Conservation (phyloP, 2,888 invertebrate genomes). For the Diarsia brunnea region DNA sequence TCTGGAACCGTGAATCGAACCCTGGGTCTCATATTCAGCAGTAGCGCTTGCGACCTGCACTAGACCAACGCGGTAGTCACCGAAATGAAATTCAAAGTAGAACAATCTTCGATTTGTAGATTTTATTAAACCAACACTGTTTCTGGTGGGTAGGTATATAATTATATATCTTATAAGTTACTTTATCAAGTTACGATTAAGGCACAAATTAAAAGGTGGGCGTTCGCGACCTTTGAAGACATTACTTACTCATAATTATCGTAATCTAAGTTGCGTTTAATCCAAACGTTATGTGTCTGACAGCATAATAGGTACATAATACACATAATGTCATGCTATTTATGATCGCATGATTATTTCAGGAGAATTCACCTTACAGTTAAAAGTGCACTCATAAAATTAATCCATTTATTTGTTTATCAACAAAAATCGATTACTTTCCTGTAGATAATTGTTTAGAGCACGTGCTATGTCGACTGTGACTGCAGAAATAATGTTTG, state of each 20-base stretch:
- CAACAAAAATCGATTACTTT: slow-evolving; percentile 15
- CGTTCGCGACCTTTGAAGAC: neutral
- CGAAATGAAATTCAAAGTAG: too few relatives aligned
- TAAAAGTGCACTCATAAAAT: slow-evolving; percentile 41
- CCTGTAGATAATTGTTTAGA: slow-evolving; percentile 20
- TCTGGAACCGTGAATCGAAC: too few relatives aligned
- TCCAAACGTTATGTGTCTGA: slow-evolving; percentile 12
- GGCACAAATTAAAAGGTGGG: neutral
- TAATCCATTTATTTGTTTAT: slow-evolving; percentile 52
- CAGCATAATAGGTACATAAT: slow-evolving; percentile 14
- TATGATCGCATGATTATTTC: slow-evolving; percentile 38
- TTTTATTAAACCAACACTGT: too few relatives aligned
- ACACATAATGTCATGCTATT: slow-evolving; percentile 41
- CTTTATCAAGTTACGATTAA: neutral
- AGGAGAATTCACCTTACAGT: slow-evolving; percentile 27
- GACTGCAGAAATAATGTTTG: neutral
- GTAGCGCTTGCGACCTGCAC: too few relatives aligned
- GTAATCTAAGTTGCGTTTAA: slow-evolving; percentile 36
- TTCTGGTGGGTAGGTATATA: too few relatives aligned
- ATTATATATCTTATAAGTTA: too few relatives aligned
- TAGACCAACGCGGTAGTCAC: too few relatives aligned
- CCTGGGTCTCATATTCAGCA: too few relatives aligned
- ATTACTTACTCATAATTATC: slow-evolving; percentile 17
- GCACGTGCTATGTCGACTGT: neutral
- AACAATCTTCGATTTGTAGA: too few relatives aligned